These are phyloP conservation scores for Phalanger gymnotis DNA, from an alignment of 2,797 vertebrate species.

Conservation along the genomic window DNA sequence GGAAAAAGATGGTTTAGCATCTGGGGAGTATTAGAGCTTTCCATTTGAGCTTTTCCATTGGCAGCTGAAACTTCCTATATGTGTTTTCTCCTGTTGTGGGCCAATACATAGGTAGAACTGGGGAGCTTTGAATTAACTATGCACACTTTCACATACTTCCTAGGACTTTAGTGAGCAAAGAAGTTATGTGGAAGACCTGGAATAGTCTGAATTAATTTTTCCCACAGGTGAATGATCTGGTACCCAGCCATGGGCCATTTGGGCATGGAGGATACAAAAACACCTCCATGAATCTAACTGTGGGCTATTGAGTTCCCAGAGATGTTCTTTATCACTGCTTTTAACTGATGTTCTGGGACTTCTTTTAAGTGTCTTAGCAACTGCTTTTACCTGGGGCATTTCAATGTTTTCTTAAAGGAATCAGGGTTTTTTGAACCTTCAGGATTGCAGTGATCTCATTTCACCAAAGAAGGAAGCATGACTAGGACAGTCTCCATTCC, in stretches of 20 bases:
- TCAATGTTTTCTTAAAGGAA: neutral
- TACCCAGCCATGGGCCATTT: neutral
- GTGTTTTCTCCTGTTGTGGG: neutral
- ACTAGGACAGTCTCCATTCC: rapidly evolving
- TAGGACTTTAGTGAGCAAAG: neutral
- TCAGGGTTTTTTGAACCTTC: neutral
- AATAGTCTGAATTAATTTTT: neutral
- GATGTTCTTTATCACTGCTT: neutral
- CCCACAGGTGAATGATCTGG: neutral
- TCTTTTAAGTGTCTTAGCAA: neutral
- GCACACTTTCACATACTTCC: neutral
- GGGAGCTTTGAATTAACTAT: neutral
- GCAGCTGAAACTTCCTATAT: neutral
- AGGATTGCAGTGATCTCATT: neutral
- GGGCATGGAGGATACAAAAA: neutral
- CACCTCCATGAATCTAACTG: neutral
- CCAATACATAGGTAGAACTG: no score
- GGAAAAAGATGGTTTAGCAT: neutral
- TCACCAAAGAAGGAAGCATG: neutral
- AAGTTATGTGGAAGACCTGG: neutral
- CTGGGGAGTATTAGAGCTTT: neutral
- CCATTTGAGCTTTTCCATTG: no score
- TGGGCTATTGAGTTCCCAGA: neutral
- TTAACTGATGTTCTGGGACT: neutral
- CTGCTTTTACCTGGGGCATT: neutral